phyloP scores from a whole-genome alignment of 2,113 vertebrate genomes.

The Oplegnathus fasciatus region DNA sequence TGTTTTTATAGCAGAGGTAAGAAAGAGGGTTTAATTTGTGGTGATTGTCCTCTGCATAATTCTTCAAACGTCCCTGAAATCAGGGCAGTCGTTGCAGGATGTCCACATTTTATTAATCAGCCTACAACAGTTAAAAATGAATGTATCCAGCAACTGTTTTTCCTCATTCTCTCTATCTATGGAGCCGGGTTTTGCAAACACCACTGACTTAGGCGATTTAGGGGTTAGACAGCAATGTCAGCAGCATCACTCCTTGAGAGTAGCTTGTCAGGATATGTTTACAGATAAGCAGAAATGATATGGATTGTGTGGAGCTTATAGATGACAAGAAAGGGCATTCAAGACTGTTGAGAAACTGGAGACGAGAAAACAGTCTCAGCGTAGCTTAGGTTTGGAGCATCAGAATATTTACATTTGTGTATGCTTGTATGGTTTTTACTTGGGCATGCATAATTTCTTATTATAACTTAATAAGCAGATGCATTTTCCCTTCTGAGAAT shows the following conservation, averaged over 20 bases:
- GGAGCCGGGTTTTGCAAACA: not conserved
- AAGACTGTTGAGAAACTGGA: not conserved
- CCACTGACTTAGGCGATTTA: conserved; percentile 12
- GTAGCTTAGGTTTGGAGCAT: conserved; percentile 44
- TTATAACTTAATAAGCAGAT: conserved; percentile 52
- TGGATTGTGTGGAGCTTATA: not conserved
- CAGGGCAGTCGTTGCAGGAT: conserved; percentile 4
- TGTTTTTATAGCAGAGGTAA: conserved; percentile 13
- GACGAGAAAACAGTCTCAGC: conserved; percentile 1
- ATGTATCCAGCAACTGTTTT: not conserved
- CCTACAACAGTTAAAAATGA: not conserved
- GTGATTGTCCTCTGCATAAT: conserved; percentile 38
- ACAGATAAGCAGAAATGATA: conserved; percentile 9
- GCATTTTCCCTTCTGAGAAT: conserved; percentile 45
- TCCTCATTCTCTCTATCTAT: not conserved
- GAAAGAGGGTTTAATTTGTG: conserved; percentile 37
- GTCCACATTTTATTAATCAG: conserved; percentile 40
- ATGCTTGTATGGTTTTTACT: conserved; percentile 54
- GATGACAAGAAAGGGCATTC: conserved; percentile 3
- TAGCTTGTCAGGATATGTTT: conserved; percentile 41
- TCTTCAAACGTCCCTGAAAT: conserved; percentile 26
- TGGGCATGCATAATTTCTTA: conserved; percentile 58
- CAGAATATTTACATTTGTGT: conserved; percentile 26
- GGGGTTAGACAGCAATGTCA: not conserved
- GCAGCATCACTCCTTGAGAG: conserved; percentile 12